Base-by-base conservation (phyloP, 37 sponge, comb jelly and placozoan genomes). In the Geodia barretti region DNA sequence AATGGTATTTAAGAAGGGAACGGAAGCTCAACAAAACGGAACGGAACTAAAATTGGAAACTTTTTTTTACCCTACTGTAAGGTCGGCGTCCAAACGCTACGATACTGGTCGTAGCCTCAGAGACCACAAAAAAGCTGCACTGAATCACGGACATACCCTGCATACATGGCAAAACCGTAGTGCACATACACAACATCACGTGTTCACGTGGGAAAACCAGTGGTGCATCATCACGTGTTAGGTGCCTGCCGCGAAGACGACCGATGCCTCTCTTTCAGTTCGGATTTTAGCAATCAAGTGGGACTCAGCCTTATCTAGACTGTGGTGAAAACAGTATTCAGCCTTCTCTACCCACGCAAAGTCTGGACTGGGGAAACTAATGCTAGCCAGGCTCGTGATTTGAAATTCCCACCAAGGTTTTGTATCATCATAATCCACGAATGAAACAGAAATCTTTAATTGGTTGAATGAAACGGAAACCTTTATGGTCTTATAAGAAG, bases 261-360 rank as follows among this genome's bases (percentile, higher is more conserved):
- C 41, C 43, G 26, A 85, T 85, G 86, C 78, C 86, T 28, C 79
- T 85, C 3, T 85, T 85, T 78, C 64, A 77, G 21, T 85, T 77
- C 41, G 86, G 86, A 4, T 85, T 85, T 70, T 60, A 41, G 2
- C 70, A 74, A 4, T n/a, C 7, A 8, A 9, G 9, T 70, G 36
- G 39, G 34, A 21, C 3, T 41, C 4, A 70, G 4, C 5, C 23
- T 1, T 23, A 68, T 30, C 69, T 28, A 30, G 41, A 41, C 47
- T 2, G 9, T 11, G 29, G 36, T 4, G 19, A 36, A 26, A 7
- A 4, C 7, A 39, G 24, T 23, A 20, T 24, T 29, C 64, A n/a
- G n/a, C n/a, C n/a, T n/a, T n/a, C n/a, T n/a, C n/a, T 19, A 4
- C 23, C 4, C 9, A 28, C 3, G 59, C n/a, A 60, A 73, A 72